Percentiles rank a stretch among this genome's conserved stretches.
These are phyloP conservation scores for Sceliomorpha sp. DNA, from an alignment of 2,888 invertebrate genomes.

Conservation along the genomic window DNA sequence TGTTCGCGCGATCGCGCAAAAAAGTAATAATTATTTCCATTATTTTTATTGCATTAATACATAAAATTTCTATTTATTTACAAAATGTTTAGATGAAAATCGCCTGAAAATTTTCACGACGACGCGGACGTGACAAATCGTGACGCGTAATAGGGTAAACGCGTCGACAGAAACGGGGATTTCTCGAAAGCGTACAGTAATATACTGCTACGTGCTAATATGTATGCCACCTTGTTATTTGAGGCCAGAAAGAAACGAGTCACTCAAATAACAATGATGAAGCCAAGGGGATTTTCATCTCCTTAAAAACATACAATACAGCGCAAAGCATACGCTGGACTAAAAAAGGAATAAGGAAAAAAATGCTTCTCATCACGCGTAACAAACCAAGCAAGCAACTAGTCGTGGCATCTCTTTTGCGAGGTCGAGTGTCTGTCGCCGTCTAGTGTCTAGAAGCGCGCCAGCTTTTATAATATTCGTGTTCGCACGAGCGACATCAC, in stretches of 20 bases:
- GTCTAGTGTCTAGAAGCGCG: slow-evolving; percentile 16
- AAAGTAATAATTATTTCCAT: too few species aligned
- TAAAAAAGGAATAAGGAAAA: slow-evolving; percentile 32
- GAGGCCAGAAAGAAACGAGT: slow-evolving; percentile 10
- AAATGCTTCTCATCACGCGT: slow-evolving; percentile 28
- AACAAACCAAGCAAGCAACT: slow-evolving; percentile 47
- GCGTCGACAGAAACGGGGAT: too few species aligned
- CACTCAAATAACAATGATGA: slow-evolving; percentile 31
- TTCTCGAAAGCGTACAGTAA: too few species aligned
- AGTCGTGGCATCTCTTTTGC: slow-evolving; percentile 42
- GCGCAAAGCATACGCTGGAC: slow-evolving; percentile 9
- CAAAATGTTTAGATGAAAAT: too few species aligned
- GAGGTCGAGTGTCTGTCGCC: slow-evolving; percentile 30
- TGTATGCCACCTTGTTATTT: not conserved
- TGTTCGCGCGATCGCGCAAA: too few species aligned
- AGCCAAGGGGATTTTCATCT: slow-evolving; percentile 23
- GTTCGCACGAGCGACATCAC: slow-evolving; percentile 15
- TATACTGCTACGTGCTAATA: not conserved
- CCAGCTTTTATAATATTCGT: slow-evolving; percentile 25
- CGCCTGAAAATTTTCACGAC: too few species aligned
- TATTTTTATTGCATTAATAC: too few species aligned
- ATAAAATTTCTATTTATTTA: too few species aligned
- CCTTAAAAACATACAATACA: slow-evolving; percentile 30
- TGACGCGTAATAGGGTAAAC: too few species aligned
- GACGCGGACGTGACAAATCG: too few species aligned